These are phyloP conservation scores for Sus cebifrons DNA, from an alignment of 2,797 vertebrate species.

Conservation along the genomic window DNA sequence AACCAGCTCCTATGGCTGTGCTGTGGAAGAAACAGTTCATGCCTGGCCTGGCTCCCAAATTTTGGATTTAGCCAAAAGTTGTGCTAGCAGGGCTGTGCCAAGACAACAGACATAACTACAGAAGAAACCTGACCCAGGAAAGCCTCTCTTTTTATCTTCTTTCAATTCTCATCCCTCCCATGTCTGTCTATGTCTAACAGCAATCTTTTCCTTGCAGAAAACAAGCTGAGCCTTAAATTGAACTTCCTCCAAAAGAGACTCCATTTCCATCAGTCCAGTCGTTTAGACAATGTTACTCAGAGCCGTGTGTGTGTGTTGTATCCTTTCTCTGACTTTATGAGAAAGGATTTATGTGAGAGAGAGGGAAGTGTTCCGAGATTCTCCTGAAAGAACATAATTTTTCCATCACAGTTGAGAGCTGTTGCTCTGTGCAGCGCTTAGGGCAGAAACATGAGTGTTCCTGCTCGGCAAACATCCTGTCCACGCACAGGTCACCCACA, in stretches of 20 bases:
- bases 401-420: neutral
- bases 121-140: neutral
- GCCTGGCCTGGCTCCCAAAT: neutral
- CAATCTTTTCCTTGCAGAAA: conserved; percentile 41
- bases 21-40: conserved; percentile 11
- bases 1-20: neutral
- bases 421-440: neutral
- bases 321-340: neutral
- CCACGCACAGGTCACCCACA: neutral
- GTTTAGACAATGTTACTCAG: neutral
- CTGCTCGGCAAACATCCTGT: conserved; percentile 1
- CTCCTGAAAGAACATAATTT: neutral
- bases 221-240: conserved; percentile 4
- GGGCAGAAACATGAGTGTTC: conserved; percentile 10
- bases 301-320: neutral
- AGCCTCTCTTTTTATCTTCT: neutral
- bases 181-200: neutral
- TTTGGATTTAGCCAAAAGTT: neutral
- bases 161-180: neutral
- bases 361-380: neutral
- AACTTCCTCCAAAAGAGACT: conserved; percentile 3
- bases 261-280: neutral
- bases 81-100: neutral
- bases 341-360: neutral
- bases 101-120: neutral